Base-by-base conservation (phyloP, 2,797 vertebrate genomes). In the Helicolenus hilgendorfi region DNA sequence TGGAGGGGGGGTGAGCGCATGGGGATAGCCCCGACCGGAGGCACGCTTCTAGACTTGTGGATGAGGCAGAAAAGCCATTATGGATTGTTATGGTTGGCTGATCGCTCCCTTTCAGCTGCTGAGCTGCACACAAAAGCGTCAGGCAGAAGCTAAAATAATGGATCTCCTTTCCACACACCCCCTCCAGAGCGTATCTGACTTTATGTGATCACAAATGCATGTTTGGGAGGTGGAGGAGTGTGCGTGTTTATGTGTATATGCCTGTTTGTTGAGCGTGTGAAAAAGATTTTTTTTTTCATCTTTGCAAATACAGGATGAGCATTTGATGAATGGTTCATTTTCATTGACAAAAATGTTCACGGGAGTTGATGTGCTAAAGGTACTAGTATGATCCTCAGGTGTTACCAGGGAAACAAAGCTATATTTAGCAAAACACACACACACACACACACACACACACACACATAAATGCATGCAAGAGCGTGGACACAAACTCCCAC, bases 31-130 rank as follows among this genome's bases (percentile, higher is more conserved):
- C 91, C 72, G 80, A 96, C 96, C 95, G 94, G 96, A 97, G 96
- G 95, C 96, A 96, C 95, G 94, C 97, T 97, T 95, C 96, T 95
- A 97, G 97, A 97, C 96, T 96, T 97, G 97, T 97, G 96, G 97
- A 97, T 96, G 96, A 96, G 94, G 97, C 96, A 97, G 96, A 97
- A 97, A 97, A 97, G 93, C 95, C 95, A 96, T 97, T 97, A 96
- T 96, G 94, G 95, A 95, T 94, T 96, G 96, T 97, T 96, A 96
- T 96, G 96, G 96, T 96, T 97, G 96, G 96, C 96, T 96, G 96
- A 97, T 96, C 89, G 87, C 94, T 95, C 89, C 92, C 95, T 96
- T 97, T 98, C 93, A 97, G 89, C 92, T 77, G 85, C 89, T 95
- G 96, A 97, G 95, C 96, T 96, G 91, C 91, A 93, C 95, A 97